These are phyloP conservation scores for Caradrina clavipalpis DNA, from an alignment of 2,888 invertebrate genomes.

Conservation along the genomic window DNA sequence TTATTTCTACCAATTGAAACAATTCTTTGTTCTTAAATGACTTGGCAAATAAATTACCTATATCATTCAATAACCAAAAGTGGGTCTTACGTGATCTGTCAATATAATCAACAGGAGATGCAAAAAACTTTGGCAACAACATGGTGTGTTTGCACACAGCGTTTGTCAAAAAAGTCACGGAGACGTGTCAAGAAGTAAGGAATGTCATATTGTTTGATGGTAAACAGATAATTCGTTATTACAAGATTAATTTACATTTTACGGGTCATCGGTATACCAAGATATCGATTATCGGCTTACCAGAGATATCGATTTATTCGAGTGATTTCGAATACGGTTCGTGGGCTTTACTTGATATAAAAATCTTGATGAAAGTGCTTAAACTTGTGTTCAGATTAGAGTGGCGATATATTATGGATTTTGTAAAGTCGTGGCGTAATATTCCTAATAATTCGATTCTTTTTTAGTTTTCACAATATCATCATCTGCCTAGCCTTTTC, in stretches of 20 bases:
- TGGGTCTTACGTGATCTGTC: slow-evolving; percentile 58
- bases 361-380: slow-evolving; percentile 43
- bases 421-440: slow-evolving; percentile 15
- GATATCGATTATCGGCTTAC: slow-evolving; percentile 56
- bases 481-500: too few species aligned
- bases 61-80: slow-evolving; percentile 51
- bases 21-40: slow-evolving; percentile 24
- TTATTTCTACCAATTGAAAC: slow-evolving; percentile 2
- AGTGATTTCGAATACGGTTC: slow-evolving; percentile 30
- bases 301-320: slow-evolving; percentile 48
- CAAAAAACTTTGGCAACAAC: slow-evolving; percentile 69
- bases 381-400: slow-evolving; percentile 46
- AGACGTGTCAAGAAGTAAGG: slow-evolving; percentile 79
- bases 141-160: slow-evolving; percentile 76
- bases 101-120: slow-evolving; percentile 57
- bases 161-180: slow-evolving; percentile 81
- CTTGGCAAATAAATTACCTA: slow-evolving; percentile 23
- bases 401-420: slow-evolving; percentile 16
- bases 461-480: slow-evolving; percentile 2
- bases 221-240: slow-evolving; percentile 67
- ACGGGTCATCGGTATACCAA: slow-evolving; percentile 53
- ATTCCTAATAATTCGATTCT: slow-evolving; percentile 4
- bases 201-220: slow-evolving; percentile 76
- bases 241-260: slow-evolving; percentile 70
- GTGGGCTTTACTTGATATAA: slow-evolving; percentile 44